Evolutionary conservation across 2,797 vertebrate genomes (phyloP).

Genomic region (Falco cherrug): DNA sequence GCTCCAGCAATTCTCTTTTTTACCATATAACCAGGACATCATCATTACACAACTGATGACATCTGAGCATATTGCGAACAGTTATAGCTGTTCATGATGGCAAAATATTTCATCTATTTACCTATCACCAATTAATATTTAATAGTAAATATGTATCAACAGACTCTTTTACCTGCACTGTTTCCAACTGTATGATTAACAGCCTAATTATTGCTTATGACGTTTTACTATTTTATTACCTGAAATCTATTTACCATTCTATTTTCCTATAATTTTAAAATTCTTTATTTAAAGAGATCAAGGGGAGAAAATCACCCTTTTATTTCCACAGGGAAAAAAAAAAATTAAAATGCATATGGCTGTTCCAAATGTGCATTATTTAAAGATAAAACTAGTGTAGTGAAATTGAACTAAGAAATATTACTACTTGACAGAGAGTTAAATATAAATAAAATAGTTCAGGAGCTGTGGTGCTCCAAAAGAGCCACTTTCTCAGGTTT

Average conservation of each 20-base stretch:
- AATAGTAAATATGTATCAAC: background rate
- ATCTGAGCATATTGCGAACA: background rate
- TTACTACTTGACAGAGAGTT: background rate
- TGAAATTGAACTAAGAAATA: background rate
- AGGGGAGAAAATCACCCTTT: background rate
- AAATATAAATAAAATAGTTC: background rate
- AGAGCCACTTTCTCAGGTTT: background rate
- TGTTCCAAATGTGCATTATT: background rate
- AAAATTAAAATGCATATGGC: too few species aligned
- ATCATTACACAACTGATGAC: background rate
- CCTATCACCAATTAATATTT: background rate
- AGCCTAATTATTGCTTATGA: background rate
- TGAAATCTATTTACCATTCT: background rate
- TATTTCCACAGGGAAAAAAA: background rate
- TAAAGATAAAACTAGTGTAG: background rate
- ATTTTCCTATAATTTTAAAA: background rate
- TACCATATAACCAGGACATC: background rate
- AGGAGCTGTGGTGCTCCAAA: background rate
- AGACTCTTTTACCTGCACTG: background rate
- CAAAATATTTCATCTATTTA: background rate
- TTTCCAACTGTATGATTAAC: background rate
- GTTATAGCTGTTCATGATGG: background rate
- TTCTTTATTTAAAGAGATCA: background rate
- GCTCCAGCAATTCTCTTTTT: background rate
- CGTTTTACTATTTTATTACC: background rate